Conservation (phyloP, 2,888 invertebrate genomes). For the Craniophora ligustri region DNA sequence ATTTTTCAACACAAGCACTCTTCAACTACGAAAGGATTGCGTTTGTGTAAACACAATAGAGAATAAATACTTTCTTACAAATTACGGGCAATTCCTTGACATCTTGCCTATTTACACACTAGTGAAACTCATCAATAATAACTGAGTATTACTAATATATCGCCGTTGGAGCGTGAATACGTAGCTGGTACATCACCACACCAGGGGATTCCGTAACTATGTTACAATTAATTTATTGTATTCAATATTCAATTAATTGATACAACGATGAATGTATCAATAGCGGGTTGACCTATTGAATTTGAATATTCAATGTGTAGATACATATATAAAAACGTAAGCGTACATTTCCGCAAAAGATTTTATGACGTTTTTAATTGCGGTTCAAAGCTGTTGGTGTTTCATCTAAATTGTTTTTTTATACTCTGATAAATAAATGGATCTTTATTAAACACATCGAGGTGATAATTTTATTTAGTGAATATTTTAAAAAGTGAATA, state of each 20-base stretch:
- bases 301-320: constrained; percentile 15
- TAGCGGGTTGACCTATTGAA: constrained; percentile 9
- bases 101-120: constrained; percentile 45
- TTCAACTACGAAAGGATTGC: constrained; percentile 44
- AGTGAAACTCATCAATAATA: constrained; percentile 62
- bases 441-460: no score
- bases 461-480: no score
- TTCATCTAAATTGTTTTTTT: no score
- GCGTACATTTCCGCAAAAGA: constrained; percentile 14
- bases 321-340: constrained; percentile 6
- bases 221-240: constrained; percentile 24
- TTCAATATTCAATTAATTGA: constrained; percentile 24
- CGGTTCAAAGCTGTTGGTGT: no score
- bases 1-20: constrained; percentile 44
- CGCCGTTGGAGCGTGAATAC: constrained; percentile 45
- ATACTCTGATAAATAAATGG: no score
- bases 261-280: constrained; percentile 3
- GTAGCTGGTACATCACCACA: constrained; percentile 19
- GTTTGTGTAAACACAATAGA: constrained; percentile 24
- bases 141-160: constrained; percentile 43
- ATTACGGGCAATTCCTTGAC: constrained; percentile 55
- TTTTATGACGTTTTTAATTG: not conserved
- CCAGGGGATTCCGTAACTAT: constrained; percentile 52
- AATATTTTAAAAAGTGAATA: no score
- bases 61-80: constrained; percentile 34